Evolutionary conservation across 2,797 vertebrate species (phyloP).

Genomic region (Sebastes umbrosus): DNA sequence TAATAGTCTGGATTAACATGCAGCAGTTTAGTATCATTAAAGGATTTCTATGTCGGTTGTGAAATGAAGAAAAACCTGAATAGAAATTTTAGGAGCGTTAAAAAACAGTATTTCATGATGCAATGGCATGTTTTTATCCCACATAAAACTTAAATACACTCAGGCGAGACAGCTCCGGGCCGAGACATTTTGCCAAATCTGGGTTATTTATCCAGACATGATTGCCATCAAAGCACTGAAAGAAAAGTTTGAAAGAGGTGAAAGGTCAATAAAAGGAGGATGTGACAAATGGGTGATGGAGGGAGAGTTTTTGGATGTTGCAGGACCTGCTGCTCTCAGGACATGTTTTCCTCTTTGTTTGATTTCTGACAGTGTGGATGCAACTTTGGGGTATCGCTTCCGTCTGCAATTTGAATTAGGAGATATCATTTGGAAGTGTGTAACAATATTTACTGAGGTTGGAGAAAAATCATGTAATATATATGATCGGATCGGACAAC

Average conservation of each 20-base stretch:
- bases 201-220: neutral
- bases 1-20: conserved; percentile 1
- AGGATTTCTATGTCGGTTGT: neutral
- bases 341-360: neutral
- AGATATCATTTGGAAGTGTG: neutral
- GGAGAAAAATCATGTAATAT: no score
- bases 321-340: no score
- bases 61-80: neutral
- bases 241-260: neutral
- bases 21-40: neutral
- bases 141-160: neutral
- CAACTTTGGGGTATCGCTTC: neutral
- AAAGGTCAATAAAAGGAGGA: neutral
- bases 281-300: no score
- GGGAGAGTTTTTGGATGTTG: no score
- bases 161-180: neutral
- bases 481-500: no score
- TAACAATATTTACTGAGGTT: neutral
- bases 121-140: neutral
- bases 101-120: neutral
- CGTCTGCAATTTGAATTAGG: neutral
- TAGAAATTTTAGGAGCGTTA: neutral
- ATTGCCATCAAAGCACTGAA: no score
- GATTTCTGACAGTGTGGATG: neutral
- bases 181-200: neutral